Conservation (phyloP, 35 echinoderm and acorn worm species). For the Anneissia japonica region DNA sequence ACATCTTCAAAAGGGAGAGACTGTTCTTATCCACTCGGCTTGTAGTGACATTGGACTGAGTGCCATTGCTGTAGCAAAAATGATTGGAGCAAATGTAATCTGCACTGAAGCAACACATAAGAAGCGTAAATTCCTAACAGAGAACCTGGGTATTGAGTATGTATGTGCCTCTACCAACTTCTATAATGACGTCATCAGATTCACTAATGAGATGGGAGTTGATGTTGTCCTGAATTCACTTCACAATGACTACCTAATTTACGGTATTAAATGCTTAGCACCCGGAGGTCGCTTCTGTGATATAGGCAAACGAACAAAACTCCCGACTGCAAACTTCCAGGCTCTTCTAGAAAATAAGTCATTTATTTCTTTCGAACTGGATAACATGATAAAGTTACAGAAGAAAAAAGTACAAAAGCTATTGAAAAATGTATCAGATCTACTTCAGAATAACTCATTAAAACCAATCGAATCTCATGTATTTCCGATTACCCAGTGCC, state of each 20-base stretch:
- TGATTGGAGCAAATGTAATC: slow-evolving; percentile 56
- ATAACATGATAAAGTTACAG: slow-evolving; percentile 22
- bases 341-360: slow-evolving; percentile 42
- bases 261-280: slow-evolving; percentile 19
- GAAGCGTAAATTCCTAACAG: neutral
- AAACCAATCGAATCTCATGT: slow-evolving; percentile 16
- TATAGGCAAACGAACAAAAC: slow-evolving; percentile 26
- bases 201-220: slow-evolving; percentile 28
- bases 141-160: slow-evolving; percentile 23
- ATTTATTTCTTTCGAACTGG: slow-evolving; percentile 54
- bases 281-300: slow-evolving; percentile 56
- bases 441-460: slow-evolving; percentile 18
- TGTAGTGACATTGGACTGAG: slow-evolving; percentile 29
- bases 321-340: slow-evolving; percentile 6
- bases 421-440: slow-evolving; percentile 17
- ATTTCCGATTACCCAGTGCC: slow-evolving; percentile 17
- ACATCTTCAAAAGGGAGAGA: slow-evolving; percentile 47
- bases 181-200: slow-evolving; percentile 32
- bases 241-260: slow-evolving; percentile 15
- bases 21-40: slow-evolving; percentile 48
- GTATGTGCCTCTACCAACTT: slow-evolving; percentile 7
- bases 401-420: slow-evolving; percentile 12
- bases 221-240: slow-evolving; percentile 64
- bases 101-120: slow-evolving; percentile 24
- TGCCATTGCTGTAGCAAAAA: slow-evolving; percentile 50